phyloP scores from a whole-genome alignment of 30 jellyfish, hydroid and myxozoan genomes.

The Pseudorhiza aurosa region DNA sequence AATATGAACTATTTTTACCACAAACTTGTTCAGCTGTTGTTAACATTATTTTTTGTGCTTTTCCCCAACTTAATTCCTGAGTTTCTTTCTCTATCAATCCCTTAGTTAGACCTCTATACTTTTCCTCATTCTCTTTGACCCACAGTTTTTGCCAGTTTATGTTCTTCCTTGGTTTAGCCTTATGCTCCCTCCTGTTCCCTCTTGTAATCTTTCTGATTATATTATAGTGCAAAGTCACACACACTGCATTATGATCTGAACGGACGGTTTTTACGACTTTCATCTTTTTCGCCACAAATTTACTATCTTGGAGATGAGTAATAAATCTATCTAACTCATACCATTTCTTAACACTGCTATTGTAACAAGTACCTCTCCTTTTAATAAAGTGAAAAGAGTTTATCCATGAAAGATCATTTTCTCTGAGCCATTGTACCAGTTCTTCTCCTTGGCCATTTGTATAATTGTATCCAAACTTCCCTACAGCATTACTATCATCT shows the following conservation, averaged over 20 bases:
- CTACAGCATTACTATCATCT: neutral
- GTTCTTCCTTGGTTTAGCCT: neutral
- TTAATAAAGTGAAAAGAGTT: neutral
- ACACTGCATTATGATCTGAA: neutral
- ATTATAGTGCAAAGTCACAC: neutral
- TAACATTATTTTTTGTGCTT: neutral
- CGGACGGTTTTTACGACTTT: neutral
- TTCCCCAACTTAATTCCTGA: neutral
- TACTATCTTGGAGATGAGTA: neutral
- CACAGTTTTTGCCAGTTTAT: neutral
- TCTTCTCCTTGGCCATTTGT: constrained; percentile 10
- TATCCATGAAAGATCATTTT: neutral
- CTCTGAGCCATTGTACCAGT: neutral
- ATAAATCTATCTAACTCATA: neutral
- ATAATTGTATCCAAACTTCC: neutral
- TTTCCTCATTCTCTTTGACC: neutral
- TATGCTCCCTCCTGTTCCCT: too few species aligned
- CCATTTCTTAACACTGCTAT: neutral
- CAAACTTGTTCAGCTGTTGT: constrained; percentile 3
- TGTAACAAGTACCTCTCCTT: neutral
- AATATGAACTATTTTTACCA: neutral
- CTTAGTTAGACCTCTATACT: neutral
- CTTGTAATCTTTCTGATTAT: too few species aligned
- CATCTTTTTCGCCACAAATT: neutral
- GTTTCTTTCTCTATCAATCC: neutral